These are phyloP conservation scores for Xylocampa areola DNA, from an alignment of 2,888 invertebrate genomes.

Conservation along the genomic window DNA sequence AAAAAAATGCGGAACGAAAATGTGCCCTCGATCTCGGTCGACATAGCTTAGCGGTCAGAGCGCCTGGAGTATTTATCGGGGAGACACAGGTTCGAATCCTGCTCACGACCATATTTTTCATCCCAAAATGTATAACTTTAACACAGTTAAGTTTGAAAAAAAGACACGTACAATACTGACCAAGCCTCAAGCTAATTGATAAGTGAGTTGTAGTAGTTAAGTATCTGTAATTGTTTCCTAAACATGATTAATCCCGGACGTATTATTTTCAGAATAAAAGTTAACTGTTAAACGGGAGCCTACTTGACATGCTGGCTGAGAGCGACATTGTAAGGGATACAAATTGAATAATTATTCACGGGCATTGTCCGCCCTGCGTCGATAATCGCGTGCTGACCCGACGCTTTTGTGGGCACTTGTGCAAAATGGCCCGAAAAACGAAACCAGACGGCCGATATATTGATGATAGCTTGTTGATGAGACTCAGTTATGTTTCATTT, in stretches of 20 bases:
- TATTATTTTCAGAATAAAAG: constrained; percentile 22
- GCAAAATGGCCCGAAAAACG: constrained; percentile 61
- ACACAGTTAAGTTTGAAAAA: too few relatives aligned
- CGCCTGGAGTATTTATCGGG: too few relatives aligned
- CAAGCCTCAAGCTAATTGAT: too few relatives aligned
- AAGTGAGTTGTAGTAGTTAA: neutral
- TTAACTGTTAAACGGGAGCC: constrained; percentile 35
- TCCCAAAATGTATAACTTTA: too few relatives aligned
- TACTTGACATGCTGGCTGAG: constrained; percentile 51
- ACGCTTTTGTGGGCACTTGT: constrained; percentile 70
- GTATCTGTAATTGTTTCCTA: neutral
- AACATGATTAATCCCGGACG: neutral
- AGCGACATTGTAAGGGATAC: constrained; percentile 68
- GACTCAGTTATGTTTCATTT: constrained; percentile 34
- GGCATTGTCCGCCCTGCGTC: constrained; percentile 73
- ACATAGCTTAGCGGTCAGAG: too few relatives aligned
- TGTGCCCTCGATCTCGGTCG: too few relatives aligned
- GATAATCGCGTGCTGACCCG: constrained; percentile 77
- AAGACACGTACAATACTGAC: too few relatives aligned
- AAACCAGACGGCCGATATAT: constrained; percentile 58
- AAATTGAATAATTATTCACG: constrained; percentile 84
- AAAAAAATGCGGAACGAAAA: too few relatives aligned
- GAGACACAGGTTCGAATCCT: too few relatives aligned
- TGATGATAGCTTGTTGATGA: constrained; percentile 43
- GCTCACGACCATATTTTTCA: too few relatives aligned